These are phyloP conservation scores for Vultur gryphus DNA, from an alignment of 2,797 vertebrate species.

Conservation along the genomic window DNA sequence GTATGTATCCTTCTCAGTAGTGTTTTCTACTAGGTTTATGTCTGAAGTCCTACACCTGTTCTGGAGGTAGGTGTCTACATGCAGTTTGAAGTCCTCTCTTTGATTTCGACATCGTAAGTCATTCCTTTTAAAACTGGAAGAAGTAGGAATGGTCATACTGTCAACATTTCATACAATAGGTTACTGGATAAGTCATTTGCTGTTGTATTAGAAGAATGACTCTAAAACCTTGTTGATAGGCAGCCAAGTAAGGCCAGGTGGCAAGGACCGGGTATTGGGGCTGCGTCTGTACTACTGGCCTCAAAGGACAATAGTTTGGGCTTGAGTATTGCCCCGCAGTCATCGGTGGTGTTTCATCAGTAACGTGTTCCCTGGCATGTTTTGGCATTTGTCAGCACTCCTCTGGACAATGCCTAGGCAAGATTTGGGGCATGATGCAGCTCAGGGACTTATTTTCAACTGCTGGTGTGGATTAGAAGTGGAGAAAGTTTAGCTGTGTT, in stretches of 20 bases:
- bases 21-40: not conserved
- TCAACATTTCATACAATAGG: not conserved
- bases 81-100: not conserved
- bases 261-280: not conserved
- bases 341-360: fast-evolving
- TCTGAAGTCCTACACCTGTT: not conserved
- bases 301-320: not conserved
- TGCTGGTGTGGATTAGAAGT: not conserved
- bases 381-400: not conserved
- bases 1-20: not conserved
- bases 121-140: not conserved
- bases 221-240: not conserved
- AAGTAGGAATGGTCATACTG: not conserved
- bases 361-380: not conserved
- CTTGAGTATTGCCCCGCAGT: not conserved
- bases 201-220: not conserved
- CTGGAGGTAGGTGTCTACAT: not conserved
- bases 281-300: not conserved
- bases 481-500: not conserved
- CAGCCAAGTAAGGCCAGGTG: not conserved
- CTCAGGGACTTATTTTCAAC: not conserved
- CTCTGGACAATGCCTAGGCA: not conserved
- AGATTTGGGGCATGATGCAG: not conserved
- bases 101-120: fast-evolving
- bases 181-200: not conserved